Conservation (phyloP, 1,140 invertebrate species). For the Drosophila santomea region DNA sequence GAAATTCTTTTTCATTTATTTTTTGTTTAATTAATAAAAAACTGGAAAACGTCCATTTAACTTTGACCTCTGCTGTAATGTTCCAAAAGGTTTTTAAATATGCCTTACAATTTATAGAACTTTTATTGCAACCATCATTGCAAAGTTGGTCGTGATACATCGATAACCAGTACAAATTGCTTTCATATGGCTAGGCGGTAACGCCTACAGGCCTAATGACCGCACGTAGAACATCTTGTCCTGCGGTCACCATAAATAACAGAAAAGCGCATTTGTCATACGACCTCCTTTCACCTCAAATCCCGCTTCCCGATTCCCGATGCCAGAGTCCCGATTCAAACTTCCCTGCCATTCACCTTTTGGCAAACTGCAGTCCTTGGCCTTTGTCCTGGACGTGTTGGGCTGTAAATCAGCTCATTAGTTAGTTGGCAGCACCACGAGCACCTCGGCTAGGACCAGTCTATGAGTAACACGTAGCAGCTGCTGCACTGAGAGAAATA, state of each 20-base stretch:
- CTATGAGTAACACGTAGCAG: slow-evolving; percentile 23
- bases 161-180: slow-evolving; percentile 33
- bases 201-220: slow-evolving; percentile 63
- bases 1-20: not conserved
- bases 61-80: not conserved
- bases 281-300: slow-evolving; percentile 38
- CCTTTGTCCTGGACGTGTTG: slow-evolving; percentile 61
- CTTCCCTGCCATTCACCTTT: slow-evolving; percentile 32
- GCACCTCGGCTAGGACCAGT: slow-evolving; percentile 10
- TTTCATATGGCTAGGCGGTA: slow-evolving; percentile 1
- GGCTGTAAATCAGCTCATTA: slow-evolving; percentile 83
- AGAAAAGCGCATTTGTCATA: slow-evolving; percentile 76
- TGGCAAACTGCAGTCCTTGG: slow-evolving; percentile 63
- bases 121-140: not conserved
- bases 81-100: not conserved
- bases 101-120: not conserved
- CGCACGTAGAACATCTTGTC: slow-evolving; percentile 75
- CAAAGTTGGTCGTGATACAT: slow-evolving; percentile 2
- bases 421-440: slow-evolving; percentile 67
- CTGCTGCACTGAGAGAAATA: slow-evolving; percentile 9
- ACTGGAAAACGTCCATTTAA: not conserved
- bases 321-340: not conserved
- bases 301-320: not conserved
- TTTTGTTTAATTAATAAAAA: not conserved
- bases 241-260: slow-evolving; percentile 81